Base-by-base conservation (phyloP, 2,113 vertebrate species). In the Ursus arctos region DNA sequence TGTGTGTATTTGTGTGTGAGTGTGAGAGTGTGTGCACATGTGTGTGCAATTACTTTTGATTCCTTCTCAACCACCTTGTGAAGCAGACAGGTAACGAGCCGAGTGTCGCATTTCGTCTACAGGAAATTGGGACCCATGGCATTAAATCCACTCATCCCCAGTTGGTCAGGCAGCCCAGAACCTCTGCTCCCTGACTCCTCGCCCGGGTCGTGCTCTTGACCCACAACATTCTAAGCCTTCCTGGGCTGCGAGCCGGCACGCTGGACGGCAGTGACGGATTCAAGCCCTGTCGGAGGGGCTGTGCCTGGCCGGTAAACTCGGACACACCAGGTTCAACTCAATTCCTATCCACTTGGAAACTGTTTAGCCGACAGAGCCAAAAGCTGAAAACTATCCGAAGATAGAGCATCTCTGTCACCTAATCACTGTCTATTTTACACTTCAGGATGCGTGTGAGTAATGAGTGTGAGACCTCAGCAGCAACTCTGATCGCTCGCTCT, bases 381-480 rank as follows among this genome's bases (percentile, higher is more conserved):
- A 91, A 57, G 69, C 88, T 59, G 57, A 69, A 11, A 21, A 88
- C 40, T 22, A 21, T 28, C 16, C 28, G 77, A 79, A 81, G 51
- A 59, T 0, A 51, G 93, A 67, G 9, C 83, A 33, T 55, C 2
- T 69, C 63, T 87, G 71, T 88, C 88, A 95, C 43, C 53, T 31
- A 61, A 63, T 47, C 55, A 71, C 43, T 92, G 26, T 95, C 98
- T 98, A 43, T 40, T 98, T 97, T 96, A 77, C 3, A n/a, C 80
- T 98, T 94, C 74, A 85, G 10, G 16, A 28, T 15, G 53, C 74
- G 28, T 84, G 94, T 96, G 88, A 96, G 88, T 10, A 51, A 86
- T 76, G 97, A 86, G 80, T 2, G 2, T 63, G 97, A 53, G 65
- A 76, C 77, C 96, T 88, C 96, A 40, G 59, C 72, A 47, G 49